Evolutionary conservation across 2,888 invertebrate genomes (phyloP).

Genomic region (Acrobeloides nanus): DNA sequence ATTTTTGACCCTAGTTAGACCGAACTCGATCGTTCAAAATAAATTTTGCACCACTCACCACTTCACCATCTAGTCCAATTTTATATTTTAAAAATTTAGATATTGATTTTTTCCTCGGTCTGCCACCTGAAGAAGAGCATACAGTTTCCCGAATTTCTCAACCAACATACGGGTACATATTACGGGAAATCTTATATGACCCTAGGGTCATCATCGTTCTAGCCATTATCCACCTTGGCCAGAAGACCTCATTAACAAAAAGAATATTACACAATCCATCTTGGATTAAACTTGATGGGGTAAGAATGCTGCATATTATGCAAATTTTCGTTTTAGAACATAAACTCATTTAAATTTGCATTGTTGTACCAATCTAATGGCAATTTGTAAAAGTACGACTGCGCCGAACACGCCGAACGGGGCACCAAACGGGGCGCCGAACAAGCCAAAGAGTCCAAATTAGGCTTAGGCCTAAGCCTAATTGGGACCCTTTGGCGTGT

Average conservation of each 20-base stretch:
- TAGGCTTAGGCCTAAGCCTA: too few relatives aligned
- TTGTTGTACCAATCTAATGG: too few relatives aligned
- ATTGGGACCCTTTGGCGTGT: too few relatives aligned
- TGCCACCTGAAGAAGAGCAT: conserved; percentile 43
- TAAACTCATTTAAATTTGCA: conserved; percentile 45
- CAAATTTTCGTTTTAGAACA: conserved; percentile 11
- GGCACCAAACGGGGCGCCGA: too few relatives aligned
- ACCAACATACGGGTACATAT: conserved; percentile 32
- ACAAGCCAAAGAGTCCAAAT: too few relatives aligned
- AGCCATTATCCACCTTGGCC: conserved; percentile 37
- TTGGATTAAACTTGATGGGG: conserved; percentile 45
- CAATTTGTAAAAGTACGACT: too few relatives aligned
- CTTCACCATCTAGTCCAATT: too few relatives aligned
- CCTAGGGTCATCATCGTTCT: conserved; percentile 37
- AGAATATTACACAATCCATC: conserved; percentile 40
- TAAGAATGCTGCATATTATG: conserved; percentile 9
- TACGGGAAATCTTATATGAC: conserved; percentile 47
- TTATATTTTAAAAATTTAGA: conserved; percentile 21
- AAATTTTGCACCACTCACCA: too few relatives aligned
- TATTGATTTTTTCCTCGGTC: conserved; percentile 54
- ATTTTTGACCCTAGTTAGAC: too few relatives aligned
- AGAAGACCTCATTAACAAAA: conserved; percentile 33
- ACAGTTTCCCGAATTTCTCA: conserved; percentile 48
- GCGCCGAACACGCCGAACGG: too few relatives aligned
- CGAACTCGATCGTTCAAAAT: too few relatives aligned